phyloP scores from a whole-genome alignment of 2,888 invertebrate genomes.

The Pristionchus maxplancki region DNA sequence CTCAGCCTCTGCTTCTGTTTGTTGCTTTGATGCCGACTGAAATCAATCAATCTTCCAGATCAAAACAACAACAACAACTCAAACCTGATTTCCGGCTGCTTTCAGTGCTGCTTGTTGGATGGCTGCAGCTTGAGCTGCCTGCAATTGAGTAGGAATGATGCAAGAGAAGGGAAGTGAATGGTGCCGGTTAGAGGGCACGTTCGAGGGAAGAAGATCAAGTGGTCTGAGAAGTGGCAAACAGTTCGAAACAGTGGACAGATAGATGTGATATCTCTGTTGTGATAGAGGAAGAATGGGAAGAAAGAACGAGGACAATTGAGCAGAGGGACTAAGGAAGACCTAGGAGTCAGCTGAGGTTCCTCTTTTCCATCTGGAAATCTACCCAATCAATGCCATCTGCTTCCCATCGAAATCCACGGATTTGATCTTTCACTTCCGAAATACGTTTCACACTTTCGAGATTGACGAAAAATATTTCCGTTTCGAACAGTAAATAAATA shows the following conservation, averaged over 20 bases:
- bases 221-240: constrained; percentile 30
- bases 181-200: not conserved
- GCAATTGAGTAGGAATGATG: not conserved
- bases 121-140: constrained; percentile 53
- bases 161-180: not conserved
- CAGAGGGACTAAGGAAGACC: not conserved
- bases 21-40: constrained; percentile 5
- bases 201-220: not conserved
- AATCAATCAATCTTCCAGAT: not conserved
- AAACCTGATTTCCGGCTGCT: constrained; percentile 42
- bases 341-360: constrained; percentile 4
- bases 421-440: not conserved
- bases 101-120: constrained; percentile 52
- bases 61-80: not conserved
- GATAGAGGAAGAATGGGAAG: not conserved
- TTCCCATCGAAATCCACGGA: not conserved
- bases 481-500: not conserved
- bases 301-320: not conserved
- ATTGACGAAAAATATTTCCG: not conserved
- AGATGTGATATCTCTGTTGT: constrained; percentile 7
- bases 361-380: constrained; percentile 23
- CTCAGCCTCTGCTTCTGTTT: constrained; percentile 45
- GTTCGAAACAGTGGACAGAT: constrained; percentile 24
- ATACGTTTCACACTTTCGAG: not conserved
- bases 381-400: not conserved